Conservation (phyloP, 64 coral and sea anemone species). For the Porites lutea region DNA sequence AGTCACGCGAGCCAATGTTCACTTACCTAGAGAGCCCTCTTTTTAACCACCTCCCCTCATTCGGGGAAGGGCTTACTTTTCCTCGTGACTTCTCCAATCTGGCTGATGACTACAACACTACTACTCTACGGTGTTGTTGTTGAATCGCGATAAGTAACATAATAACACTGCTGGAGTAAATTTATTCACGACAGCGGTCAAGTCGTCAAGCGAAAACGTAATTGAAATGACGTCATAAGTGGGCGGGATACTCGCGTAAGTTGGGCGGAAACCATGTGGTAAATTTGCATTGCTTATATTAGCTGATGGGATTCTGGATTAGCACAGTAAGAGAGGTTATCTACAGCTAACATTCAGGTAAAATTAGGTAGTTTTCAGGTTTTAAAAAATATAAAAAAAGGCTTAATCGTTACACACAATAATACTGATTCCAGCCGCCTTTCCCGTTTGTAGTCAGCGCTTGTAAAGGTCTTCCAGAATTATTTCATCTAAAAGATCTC, state of each 20-base stretch:
- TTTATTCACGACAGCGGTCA: neutral
- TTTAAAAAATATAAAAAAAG: too few species aligned
- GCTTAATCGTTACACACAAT: too few species aligned
- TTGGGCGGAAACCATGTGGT: neutral
- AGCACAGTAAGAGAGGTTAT: too few species aligned
- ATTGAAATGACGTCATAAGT: neutral
- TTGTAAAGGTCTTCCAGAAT: too few species aligned
- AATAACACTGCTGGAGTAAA: neutral
- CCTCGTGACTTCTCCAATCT: constrained; percentile 46
- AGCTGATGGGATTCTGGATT: too few species aligned
- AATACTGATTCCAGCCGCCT: too few species aligned
- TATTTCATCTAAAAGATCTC: too few species aligned
- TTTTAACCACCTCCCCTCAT: constrained; percentile 54
- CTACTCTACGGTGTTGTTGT: neutral
- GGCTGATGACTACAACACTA: constrained; percentile 10
- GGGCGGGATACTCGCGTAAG: neutral
- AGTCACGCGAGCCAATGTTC: neutral
- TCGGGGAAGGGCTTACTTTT: constrained; percentile 34
- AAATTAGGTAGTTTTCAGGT: too few species aligned
- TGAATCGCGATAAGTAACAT: neutral
- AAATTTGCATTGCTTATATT: neutral
- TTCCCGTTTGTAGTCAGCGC: too few species aligned
- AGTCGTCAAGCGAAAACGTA: neutral
- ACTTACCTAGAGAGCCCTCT: constrained; percentile 64
- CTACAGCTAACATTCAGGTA: too few species aligned